Evolutionary conservation across 2,797 vertebrate species (phyloP).

Genomic region (Morelia viridis): DNA sequence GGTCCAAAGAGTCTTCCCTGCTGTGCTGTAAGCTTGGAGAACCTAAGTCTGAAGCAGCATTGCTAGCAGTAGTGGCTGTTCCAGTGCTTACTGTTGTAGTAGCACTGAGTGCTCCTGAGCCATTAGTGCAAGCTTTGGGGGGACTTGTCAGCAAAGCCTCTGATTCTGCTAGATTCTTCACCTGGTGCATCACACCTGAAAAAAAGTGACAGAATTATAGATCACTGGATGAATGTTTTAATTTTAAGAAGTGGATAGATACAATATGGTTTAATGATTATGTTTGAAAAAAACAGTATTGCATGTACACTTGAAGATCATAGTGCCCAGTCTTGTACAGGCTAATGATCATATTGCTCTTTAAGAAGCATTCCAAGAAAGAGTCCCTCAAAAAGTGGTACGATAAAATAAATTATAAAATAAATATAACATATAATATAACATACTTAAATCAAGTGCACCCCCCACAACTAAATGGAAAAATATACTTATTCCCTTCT

Average conservation of each 20-base stretch:
- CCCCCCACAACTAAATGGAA: background rate
- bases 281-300: background rate
- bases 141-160: conserved; percentile 95
- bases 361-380: background rate
- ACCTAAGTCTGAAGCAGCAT: conserved; percentile 87
- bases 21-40: conserved; percentile 96
- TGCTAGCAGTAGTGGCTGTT: conserved; percentile 86
- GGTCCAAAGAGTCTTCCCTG: conserved; percentile 96
- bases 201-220: background rate
- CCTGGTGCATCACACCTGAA: conserved; percentile 98
- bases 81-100: conserved; percentile 89
- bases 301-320: background rate
- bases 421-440: background rate
- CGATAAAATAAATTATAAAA: background rate
- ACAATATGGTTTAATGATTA: background rate
- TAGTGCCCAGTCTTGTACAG: background rate
- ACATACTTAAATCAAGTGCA: background rate
- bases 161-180: conserved; percentile 95
- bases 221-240: background rate
- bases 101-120: conserved; percentile 86
- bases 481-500: background rate
- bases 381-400: background rate
- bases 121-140: conserved; percentile 93
- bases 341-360: background rate
- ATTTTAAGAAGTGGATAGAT: background rate